These are phyloP conservation scores for Danio rerio DNA, from an alignment of 2,113 vertebrate species.

Conservation along the genomic window GRCz12tu NC_133195.1:26023501-26024000, in stretches of 20 bases:
- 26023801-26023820: constrained; percentile 29
- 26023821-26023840: constrained; percentile 84
- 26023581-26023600: constrained; percentile 91
- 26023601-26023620: constrained; percentile 72
- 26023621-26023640: constrained; percentile 74
- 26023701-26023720: constrained; percentile 57
- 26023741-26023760: constrained; percentile 79
- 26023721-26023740: constrained; percentile 77
- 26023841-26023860: constrained; percentile 85
- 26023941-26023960: constrained; percentile 78
- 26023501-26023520: constrained; percentile 58
- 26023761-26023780: constrained; percentile 67
- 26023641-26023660: constrained; percentile 71
- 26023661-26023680: constrained; percentile 57
- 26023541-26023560: constrained; percentile 56
- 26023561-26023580: constrained; percentile 83
- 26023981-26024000: constrained; percentile 67
- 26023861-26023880: constrained; percentile 80
- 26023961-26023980: constrained; percentile 81
- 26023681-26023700: constrained; percentile 67
- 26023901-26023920: constrained; percentile 91
- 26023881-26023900: constrained; percentile 87
- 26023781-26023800: constrained; percentile 53
- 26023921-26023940: constrained; percentile 89
- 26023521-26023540: constrained; percentile 55